Evolutionary conservation across 2,888 invertebrate species (phyloP), one percentile per base, ranked within the genome.

Genomic region (Protodeltote pygarga): DNA sequence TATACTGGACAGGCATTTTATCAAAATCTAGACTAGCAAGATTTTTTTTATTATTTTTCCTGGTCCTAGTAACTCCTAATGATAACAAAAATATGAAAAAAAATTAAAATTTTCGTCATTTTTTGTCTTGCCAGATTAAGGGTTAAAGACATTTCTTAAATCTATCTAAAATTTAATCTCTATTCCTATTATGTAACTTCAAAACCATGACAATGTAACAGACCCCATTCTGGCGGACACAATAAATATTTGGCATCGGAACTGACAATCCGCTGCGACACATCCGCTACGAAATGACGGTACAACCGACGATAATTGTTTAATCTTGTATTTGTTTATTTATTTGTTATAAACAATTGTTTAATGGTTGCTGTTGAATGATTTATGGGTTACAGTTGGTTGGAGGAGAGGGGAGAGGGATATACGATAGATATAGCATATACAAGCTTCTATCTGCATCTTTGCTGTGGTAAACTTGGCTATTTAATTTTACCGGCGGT

Each of bases 301-400:
- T 50, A 38, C 29, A 21, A 53, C 42, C 29, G 33, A 21, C 14
- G 32, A 31, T 76, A 71, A 76, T 77, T 74, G 76, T 61, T 51
- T 72, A 67, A 68, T 65, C 72, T 59, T 73, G 74, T 75, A 64
- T 58, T 35, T 49, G 48, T 59, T 68, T 58, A 50, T 21, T 32
- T 32, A 32, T 19, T 32, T 32, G 31, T 15, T 35, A 57, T 48
- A 9, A 33, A 24, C 9, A 25, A 29, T 40, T 48, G 11, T 11
- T 8, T 16, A 13, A 19, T 17, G 1, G 19, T 19, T 9, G 13
- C 19, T 34, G 34, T 14, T 3, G 8, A n/a, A n/a, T n/a, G 5
- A 10, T 21, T 45, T 19, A n/a, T 9, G 28, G 34, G 8, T 29
- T 19, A 19, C 10, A 5, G n/a, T n/a, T 32, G 9, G 1, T 42